Evolutionary conservation across 2,888 invertebrate genomes (phyloP).

Genomic region (Eretmocerus hayati): DNA sequence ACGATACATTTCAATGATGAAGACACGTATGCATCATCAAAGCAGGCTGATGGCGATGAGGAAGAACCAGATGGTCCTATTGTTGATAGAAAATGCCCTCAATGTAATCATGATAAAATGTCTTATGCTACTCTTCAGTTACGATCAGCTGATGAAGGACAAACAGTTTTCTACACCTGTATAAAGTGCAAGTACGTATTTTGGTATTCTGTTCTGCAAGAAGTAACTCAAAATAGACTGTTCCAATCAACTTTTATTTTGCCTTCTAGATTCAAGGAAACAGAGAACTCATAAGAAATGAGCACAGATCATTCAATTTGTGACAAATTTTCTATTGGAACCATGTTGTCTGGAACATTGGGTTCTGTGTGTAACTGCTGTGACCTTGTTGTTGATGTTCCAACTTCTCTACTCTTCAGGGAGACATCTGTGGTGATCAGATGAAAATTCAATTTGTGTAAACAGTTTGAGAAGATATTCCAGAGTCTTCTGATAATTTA

Average conservation of each 20-base stretch:
- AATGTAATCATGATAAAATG: conserved; percentile 88
- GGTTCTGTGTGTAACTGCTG: too few relatives aligned
- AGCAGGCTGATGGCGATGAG: conserved; percentile 31
- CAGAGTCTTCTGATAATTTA: too few relatives aligned
- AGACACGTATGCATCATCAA: conserved; percentile 45
- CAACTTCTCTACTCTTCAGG: too few relatives aligned
- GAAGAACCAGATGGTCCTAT: conserved; percentile 65
- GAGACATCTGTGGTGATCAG: too few relatives aligned
- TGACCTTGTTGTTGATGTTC: too few relatives aligned
- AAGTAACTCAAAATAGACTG: background rate
- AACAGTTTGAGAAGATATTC: too few relatives aligned
- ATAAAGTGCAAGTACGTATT: conserved; percentile 75
- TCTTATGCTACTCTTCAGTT: conserved; percentile 92
- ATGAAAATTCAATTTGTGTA: too few relatives aligned
- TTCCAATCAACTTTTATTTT: conserved; percentile 20
- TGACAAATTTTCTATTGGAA: too few relatives aligned
- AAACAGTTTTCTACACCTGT: conserved; percentile 97
- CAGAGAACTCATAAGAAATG: conserved; percentile 67
- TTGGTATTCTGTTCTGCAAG: background rate
- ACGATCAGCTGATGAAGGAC: conserved; percentile 97
- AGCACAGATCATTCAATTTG: too few relatives aligned
- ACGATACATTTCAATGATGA: conserved; percentile 65
- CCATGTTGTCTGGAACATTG: too few relatives aligned
- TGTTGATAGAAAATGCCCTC: conserved; percentile 74
- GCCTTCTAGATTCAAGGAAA: conserved; percentile 62